Evolutionary conservation across 1,140 invertebrate genomes (phyloP), one percentile per base, ranked within the genome.

Genomic region (Arion vulgaris): DNA sequence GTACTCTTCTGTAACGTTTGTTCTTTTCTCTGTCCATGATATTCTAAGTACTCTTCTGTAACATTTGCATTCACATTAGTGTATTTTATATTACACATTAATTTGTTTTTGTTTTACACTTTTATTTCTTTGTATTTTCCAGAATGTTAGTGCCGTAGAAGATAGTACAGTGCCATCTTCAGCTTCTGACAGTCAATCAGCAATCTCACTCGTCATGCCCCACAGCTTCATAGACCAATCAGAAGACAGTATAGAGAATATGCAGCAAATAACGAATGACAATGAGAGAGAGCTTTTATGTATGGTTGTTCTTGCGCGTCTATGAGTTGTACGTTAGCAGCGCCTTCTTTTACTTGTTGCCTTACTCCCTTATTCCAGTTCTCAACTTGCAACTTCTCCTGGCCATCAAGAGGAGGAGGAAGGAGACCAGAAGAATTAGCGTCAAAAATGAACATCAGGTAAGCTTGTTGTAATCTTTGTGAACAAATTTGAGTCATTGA

Each of bases 381-480:
- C 69, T 87, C 68, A 86, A 86, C 80, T 89, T 94, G n/a, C 94
- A 94, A n/a, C 95, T 95, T 49, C 93, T 94, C 15, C 94, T 95
- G 87, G 95, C 96, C 89, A 95, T 93, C 90, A 88, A 88, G 28
- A 87, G 90, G 13, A 82, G 87, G 0, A 87, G 87, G n/a, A 72
- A 86, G 0, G 71, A 84, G 1, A 88, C 92, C 72, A 72, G 83
- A 1, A 41, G 85, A 15, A 86, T 87, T 13, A 91, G 88, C 75
- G 53, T 81, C 23, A 84, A 94, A 95, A 28, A 91, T 93, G 80
- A 93, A 49, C 83, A 84, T 62, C 75, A 80, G 78, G 78, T 80
- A 51, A 32, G 68, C 28, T 41, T 49, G 9, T 17, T 15, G 36
- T 72, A 11, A 36, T 17, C 17, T 19, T n/a, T n/a, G n/a, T n/a